phyloP scores from a whole-genome alignment of 2,888 invertebrate species.

The Griposia aprilina region DNA sequence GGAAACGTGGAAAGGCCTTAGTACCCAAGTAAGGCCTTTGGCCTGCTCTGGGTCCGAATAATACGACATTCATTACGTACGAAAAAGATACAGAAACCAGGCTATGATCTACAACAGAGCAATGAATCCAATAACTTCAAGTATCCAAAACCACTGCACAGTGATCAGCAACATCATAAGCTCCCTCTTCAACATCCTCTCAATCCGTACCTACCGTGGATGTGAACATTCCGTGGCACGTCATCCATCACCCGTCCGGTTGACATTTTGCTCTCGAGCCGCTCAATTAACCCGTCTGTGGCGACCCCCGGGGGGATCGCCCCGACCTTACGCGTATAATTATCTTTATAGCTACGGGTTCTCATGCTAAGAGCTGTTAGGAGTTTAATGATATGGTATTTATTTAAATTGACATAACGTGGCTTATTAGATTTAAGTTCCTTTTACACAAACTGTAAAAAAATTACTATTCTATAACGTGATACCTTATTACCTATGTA shows the following conservation, averaged over 20 bases:
- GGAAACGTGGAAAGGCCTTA: not conserved
- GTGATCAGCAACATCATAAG: conserved; percentile 8
- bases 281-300: conserved; percentile 70
- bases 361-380: conserved; percentile 33
- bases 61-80: not conserved
- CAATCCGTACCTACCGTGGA: conserved; percentile 13
- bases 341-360: conserved; percentile 58
- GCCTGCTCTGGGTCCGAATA: not conserved
- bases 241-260: conserved; percentile 66
- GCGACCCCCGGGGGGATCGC: conserved; percentile 52
- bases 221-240: conserved; percentile 37
- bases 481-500: not conserved
- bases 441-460: not conserved
- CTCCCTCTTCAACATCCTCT: conserved; percentile 13
- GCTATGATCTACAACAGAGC: not conserved
- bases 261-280: conserved; percentile 70
- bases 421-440: not conserved
- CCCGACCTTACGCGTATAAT: conserved; percentile 60
- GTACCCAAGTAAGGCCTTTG: not conserved
- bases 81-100: not conserved
- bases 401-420: conserved; percentile 24
- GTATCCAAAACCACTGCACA: not conserved
- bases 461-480: not conserved
- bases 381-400: conserved; percentile 21
- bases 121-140: conserved; percentile 19